Evolutionary conservation across 2,113 vertebrate genomes (phyloP).

Genomic region (Columba janthina): DNA sequence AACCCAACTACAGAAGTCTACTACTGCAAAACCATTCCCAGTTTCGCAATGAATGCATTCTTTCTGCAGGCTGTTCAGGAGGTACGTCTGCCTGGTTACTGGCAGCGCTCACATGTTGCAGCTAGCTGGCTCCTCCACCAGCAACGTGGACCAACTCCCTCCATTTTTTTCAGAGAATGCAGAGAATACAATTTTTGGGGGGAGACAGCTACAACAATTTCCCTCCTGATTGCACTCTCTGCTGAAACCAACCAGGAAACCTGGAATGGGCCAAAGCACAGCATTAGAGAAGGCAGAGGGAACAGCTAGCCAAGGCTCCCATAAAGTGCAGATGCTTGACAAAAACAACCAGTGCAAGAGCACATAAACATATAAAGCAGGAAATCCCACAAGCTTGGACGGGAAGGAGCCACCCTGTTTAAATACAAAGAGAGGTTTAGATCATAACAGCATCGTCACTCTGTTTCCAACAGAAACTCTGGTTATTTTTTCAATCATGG

Average conservation of each 20-base stretch:
- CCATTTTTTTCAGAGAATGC: background rate
- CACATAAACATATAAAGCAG: slow-evolving; percentile 41
- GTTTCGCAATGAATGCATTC: background rate
- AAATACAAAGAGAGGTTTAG: slow-evolving; percentile 50
- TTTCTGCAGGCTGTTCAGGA: background rate
- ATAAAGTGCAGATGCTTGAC: background rate
- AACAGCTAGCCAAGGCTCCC: background rate
- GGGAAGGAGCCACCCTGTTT: slow-evolving; percentile 56
- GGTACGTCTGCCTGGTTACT: background rate
- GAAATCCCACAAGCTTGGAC: slow-evolving; percentile 49
- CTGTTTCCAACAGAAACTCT: background rate
- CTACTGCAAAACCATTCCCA: background rate
- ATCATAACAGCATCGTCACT: background rate
- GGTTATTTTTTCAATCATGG: background rate
- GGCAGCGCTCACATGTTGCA: background rate
- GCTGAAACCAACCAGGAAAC: background rate
- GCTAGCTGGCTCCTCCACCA: background rate
- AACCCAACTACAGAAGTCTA: background rate
- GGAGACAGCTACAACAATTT: background rate
- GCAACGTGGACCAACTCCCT: background rate
- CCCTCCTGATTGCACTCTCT: too few relatives aligned
- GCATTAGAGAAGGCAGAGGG: background rate
- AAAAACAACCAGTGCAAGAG: background rate
- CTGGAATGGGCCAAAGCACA: background rate
- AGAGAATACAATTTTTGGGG: background rate